A percentile compares a stretch with the other conserved stretches of the same genome.
phyloP scores from a whole-genome alignment of 2,888 invertebrate genomes.

The Autographa gamma region DNA sequence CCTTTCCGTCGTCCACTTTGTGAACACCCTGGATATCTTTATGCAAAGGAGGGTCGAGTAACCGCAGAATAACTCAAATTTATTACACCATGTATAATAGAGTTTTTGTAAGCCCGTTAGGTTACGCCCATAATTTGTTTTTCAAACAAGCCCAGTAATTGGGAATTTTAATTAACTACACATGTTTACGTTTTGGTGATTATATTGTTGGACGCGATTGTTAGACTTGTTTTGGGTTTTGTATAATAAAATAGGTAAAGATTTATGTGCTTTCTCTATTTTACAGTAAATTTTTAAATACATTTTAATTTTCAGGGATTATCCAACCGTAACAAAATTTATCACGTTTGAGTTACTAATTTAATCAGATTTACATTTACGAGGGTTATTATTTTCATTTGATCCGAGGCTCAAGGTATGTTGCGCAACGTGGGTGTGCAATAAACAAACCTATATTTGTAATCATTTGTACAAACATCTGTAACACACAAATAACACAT shows the following conservation, averaged over 20 bases:
- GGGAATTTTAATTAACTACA: constrained; percentile 13
- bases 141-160: constrained; percentile 7
- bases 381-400: neutral
- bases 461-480: neutral
- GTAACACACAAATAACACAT: neutral
- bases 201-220: neutral
- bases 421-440: neutral
- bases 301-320: neutral
- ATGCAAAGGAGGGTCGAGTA: constrained; percentile 35
- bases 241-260: neutral
- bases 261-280: neutral
- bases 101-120: constrained; percentile 21
- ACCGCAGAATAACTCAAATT: constrained; percentile 25
- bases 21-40: constrained; percentile 42
- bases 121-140: constrained; percentile 15
- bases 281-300: neutral
- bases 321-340: no score
- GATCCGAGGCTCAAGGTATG: neutral
- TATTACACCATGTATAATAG: constrained; percentile 26
- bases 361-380: neutral
- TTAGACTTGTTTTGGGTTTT: neutral
- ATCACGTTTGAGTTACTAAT: no score
- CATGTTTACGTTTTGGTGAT: neutral
- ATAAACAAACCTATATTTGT: neutral
- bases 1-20: constrained; percentile 31